A percentile compares a stretch with the other conserved stretches of the same genome.
Evolutionary conservation across 2,888 invertebrate genomes (phyloP).

Genomic region (Galeopsomyia nigrocyanea): DNA sequence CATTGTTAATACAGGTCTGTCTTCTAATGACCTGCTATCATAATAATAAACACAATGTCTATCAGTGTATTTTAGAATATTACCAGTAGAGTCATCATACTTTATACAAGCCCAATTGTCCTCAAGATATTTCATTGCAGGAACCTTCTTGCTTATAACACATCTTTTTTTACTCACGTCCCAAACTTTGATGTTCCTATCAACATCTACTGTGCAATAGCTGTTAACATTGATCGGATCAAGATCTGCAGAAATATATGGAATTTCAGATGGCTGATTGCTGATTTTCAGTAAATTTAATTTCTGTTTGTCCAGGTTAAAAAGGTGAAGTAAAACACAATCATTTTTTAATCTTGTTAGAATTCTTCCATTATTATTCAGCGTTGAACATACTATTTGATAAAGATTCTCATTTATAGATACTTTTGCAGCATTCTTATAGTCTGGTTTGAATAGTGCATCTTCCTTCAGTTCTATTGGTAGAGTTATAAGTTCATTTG

Average conservation of each 20-base stretch:
- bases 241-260: slow-evolving; percentile 61
- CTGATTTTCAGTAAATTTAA: slow-evolving; percentile 54
- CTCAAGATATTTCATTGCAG: slow-evolving; percentile 46
- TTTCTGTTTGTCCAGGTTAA: slow-evolving; percentile 47
- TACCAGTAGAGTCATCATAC: slow-evolving; percentile 55
- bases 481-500: slow-evolving; percentile 60
- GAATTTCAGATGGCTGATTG: slow-evolving; percentile 52
- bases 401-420: slow-evolving; percentile 53
- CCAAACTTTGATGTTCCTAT: slow-evolving; percentile 57
- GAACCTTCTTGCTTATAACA: slow-evolving; percentile 45
- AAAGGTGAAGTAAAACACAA: slow-evolving; percentile 36
- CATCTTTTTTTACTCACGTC: slow-evolving; percentile 50
- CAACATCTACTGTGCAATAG: slow-evolving; percentile 57
- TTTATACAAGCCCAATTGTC: slow-evolving; percentile 62
- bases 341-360: slow-evolving; percentile 42
- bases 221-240: slow-evolving; percentile 53
- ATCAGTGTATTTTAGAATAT: slow-evolving; percentile 58
- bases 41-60: slow-evolving; percentile 62
- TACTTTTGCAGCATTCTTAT: slow-evolving; percentile 58
- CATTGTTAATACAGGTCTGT: slow-evolving; percentile 56
- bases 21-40: slow-evolving; percentile 51
- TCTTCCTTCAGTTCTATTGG: slow-evolving; percentile 53
- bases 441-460: slow-evolving; percentile 58
- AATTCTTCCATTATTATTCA: slow-evolving; percentile 36
- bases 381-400: slow-evolving; percentile 49